A percentile compares a stretch with the other conserved stretches of the same genome.
These are phyloP conservation scores for Drosophila lini DNA, from an alignment of 1,140 invertebrate genomes.

Conservation along the genomic window DNA sequence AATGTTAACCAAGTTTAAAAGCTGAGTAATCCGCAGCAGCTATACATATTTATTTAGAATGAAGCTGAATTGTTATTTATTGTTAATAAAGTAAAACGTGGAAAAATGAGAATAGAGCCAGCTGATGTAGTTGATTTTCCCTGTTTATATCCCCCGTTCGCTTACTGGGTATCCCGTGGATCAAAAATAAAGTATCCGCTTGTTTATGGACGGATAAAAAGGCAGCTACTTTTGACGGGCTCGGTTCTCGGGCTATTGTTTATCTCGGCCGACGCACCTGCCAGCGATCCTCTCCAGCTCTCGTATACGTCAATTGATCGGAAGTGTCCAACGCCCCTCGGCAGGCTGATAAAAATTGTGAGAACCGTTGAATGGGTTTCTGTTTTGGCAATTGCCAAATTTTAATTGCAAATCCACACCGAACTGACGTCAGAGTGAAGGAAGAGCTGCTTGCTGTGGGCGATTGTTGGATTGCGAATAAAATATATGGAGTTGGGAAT, in stretches of 20 bases:
- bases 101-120: neutral
- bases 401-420: slow-evolving; percentile 71
- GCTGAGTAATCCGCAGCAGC: neutral
- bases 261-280: slow-evolving; percentile 63
- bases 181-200: slow-evolving; percentile 33
- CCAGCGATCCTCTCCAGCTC: slow-evolving; percentile 35
- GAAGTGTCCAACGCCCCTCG: slow-evolving; percentile 67
- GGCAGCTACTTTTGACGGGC: slow-evolving; percentile 27
- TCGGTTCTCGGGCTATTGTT: slow-evolving; percentile 44
- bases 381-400: slow-evolving; percentile 57
- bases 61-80: slow-evolving; percentile 5
- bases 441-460: neutral
- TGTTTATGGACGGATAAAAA: slow-evolving; percentile 37
- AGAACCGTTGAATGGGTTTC: slow-evolving; percentile 56
- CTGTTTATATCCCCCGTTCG: neutral
- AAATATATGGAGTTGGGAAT: slow-evolving; percentile 12
- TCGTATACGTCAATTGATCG: slow-evolving; percentile 72
- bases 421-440: slow-evolving; percentile 64
- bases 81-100: neutral
- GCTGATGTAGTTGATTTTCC: neutral
- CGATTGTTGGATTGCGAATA: slow-evolving; percentile 2
- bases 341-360: slow-evolving; percentile 61
- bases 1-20: neutral
- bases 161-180: slow-evolving; percentile 26
- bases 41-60: slow-evolving; percentile 4